These are phyloP conservation scores for Numida meleagris DNA, from an alignment of 2,113 vertebrate genomes.

Conservation along the genomic window DNA sequence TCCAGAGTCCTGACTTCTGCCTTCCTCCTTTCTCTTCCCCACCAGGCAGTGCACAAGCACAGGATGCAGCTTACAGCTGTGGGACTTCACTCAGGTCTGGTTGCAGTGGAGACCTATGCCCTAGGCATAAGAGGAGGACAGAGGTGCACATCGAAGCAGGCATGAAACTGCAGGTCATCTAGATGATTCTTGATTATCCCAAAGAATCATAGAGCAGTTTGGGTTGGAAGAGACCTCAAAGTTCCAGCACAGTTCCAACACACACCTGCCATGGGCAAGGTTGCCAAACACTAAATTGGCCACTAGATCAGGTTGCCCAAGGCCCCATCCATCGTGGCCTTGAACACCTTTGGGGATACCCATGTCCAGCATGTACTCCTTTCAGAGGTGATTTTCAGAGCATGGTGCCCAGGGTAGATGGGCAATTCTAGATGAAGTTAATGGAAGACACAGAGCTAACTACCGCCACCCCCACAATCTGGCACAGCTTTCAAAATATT, in stretches of 20 bases:
- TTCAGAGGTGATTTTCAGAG: not conserved
- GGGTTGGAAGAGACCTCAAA: no score
- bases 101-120: not conserved
- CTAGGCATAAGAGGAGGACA: not conserved
- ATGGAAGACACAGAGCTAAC: not conserved
- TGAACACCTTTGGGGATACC: no score
- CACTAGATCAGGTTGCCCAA: no score
- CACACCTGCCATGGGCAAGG: no score
- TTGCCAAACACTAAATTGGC: no score
- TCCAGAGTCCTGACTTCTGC: not conserved
- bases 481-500: not conserved
- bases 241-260: no score
- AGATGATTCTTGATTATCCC: not conserved
- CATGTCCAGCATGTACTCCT: not conserved
- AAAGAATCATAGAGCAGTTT: no score
- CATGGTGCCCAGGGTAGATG: not conserved
- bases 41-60: rapidly evolving
- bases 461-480: not conserved
- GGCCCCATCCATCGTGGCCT: no score
- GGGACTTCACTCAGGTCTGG: not conserved
- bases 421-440: not conserved
- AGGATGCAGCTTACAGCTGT: rapidly evolving
- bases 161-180: not conserved
- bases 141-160: not conserved
- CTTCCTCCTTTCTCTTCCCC: not conserved